phyloP scores from a whole-genome alignment of 1,140 invertebrate species.

The Pararge aegeria region DNA sequence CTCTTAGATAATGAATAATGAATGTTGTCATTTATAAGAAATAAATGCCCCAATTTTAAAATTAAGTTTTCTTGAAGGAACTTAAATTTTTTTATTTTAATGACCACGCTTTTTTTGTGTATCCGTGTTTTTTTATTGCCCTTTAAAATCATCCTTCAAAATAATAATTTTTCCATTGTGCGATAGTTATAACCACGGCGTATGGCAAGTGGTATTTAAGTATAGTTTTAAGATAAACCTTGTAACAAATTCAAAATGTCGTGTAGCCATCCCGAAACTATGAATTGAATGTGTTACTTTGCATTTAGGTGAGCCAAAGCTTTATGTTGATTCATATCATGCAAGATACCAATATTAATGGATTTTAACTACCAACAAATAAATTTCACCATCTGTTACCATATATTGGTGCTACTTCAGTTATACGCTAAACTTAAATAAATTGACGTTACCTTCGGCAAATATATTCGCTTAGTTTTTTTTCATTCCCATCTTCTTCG shows the following conservation, averaged over 20 bases:
- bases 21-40: background rate
- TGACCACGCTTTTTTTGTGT: background rate
- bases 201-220: background rate
- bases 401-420: too few relatives aligned
- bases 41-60: conserved; percentile 3
- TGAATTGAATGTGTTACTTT: background rate
- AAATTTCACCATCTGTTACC: too few relatives aligned
- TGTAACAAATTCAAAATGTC: background rate
- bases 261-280: background rate
- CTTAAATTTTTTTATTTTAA: background rate
- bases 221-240: background rate
- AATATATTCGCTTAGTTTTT: too few relatives aligned
- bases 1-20: background rate
- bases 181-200: background rate
- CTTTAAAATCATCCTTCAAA: too few relatives aligned
- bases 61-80: background rate
- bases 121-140: too few relatives aligned
- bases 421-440: too few relatives aligned
- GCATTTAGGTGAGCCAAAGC: too few relatives aligned
- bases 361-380: too few relatives aligned
- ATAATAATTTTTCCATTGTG: background rate
- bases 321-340: too few relatives aligned
- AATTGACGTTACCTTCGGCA: too few relatives aligned
- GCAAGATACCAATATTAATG: too few relatives aligned
- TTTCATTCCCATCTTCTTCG: too few relatives aligned